phyloP scores from a whole-genome alignment of 2,113 vertebrate species.

The Gallinago media region DNA sequence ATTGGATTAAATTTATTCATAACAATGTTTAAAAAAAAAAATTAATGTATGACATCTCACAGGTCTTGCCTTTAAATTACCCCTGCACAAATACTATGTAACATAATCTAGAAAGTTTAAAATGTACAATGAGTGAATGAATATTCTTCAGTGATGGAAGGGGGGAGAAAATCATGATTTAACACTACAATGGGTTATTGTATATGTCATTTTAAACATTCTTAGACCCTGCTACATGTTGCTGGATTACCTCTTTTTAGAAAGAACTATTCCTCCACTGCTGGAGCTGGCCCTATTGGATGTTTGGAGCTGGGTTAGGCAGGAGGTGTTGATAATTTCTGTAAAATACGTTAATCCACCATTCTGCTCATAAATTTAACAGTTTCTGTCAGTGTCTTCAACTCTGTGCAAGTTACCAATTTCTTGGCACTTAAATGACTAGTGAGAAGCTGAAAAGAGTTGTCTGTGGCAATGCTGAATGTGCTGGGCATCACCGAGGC shows the following conservation, averaged over 20 bases:
- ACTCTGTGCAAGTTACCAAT: slow-evolving; percentile 21
- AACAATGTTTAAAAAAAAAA: slow-evolving; percentile 86
- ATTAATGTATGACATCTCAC: slow-evolving; percentile 88
- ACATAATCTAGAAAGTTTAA: slow-evolving; percentile 79
- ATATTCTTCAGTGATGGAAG: slow-evolving; percentile 60
- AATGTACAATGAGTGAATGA: slow-evolving; percentile 65
- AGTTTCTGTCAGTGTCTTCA: slow-evolving; percentile 62
- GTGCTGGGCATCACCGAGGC: not conserved
- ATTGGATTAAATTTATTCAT: slow-evolving; percentile 87
- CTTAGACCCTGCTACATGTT: slow-evolving; percentile 72
- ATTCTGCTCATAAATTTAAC: slow-evolving; percentile 31
- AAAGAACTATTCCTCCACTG: slow-evolving; percentile 52
- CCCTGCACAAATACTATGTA: slow-evolving; percentile 80
- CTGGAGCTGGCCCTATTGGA: slow-evolving; percentile 60
- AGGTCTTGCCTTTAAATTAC: slow-evolving; percentile 92
- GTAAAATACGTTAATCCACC: slow-evolving; percentile 44
- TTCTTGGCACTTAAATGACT: slow-evolving; percentile 25
- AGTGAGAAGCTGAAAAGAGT: slow-evolving; percentile 24
- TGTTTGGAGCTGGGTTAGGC: slow-evolving; percentile 39
- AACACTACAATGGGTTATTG: slow-evolving; percentile 71
- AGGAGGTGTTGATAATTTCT: slow-evolving; percentile 45
- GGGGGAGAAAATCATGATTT: slow-evolving; percentile 56
- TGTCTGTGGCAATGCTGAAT: not conserved
- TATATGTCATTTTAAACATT: slow-evolving; percentile 75
- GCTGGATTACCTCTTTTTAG: slow-evolving; percentile 72